Evolutionary conservation across 2,113 vertebrate genomes (phyloP).

Genomic region (Lipophrys pholis): DNA sequence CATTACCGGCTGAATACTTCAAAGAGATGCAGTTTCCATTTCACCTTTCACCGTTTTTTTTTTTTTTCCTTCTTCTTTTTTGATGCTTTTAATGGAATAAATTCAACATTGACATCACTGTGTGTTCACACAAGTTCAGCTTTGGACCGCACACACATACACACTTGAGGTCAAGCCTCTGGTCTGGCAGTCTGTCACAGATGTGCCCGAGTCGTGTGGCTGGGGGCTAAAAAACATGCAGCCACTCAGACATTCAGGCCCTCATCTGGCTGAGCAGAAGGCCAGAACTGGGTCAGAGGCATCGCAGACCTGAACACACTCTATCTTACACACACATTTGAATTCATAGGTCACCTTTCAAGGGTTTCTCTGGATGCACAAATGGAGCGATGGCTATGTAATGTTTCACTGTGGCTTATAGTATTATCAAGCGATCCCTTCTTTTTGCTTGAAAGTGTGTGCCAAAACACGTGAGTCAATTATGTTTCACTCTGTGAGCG

Average conservation of each 20-base stretch:
- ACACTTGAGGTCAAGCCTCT: slow-evolving; percentile 18
- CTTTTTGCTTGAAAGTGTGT: neutral
- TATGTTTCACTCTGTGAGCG: neutral
- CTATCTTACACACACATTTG: slow-evolving; percentile 18
- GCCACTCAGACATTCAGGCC: slow-evolving; percentile 38
- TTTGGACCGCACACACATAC: slow-evolving; percentile 9
- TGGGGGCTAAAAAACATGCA: slow-evolving; percentile 50
- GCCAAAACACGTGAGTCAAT: neutral
- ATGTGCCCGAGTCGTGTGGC: slow-evolving; percentile 54
- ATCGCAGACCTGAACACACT: slow-evolving; percentile 39
- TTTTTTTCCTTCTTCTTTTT: slow-evolving; percentile 1
- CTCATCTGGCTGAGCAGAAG: slow-evolving; percentile 65
- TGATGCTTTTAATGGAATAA: neutral
- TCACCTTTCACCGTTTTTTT: neutral
- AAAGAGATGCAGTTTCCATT: neutral
- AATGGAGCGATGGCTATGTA: neutral
- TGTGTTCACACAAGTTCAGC: slow-evolving; percentile 8
- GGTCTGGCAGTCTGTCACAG: slow-evolving; percentile 59
- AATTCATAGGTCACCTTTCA: slow-evolving; percentile 53
- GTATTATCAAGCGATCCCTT: neutral
- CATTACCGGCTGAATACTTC: neutral
- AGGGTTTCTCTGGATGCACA: too few species aligned
- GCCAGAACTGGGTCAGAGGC: slow-evolving; percentile 68
- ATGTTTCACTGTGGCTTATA: neutral
- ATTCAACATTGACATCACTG: neutral